Evolutionary conservation across 2,888 invertebrate species (phyloP), one percentile per base, ranked within the genome.

Genomic region (Oscheius sp.): DNA sequence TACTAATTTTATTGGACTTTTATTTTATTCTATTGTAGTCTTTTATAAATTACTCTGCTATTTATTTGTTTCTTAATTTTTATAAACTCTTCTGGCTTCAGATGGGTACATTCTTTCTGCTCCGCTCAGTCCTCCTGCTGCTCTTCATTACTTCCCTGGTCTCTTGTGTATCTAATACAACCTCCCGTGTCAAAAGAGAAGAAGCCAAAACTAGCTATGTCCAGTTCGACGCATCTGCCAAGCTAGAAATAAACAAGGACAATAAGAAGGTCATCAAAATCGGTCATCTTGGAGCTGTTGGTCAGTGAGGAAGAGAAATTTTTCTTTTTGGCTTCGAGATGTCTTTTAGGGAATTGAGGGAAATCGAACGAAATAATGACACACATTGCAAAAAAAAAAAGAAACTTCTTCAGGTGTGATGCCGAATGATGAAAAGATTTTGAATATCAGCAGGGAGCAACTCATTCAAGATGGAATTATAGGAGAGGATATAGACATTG

Each of bases 371-470:
- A n/a, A n/a, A n/a, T n/a, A n/a, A n/a, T n/a, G n/a, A n/a, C n/a
- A n/a, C n/a, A n/a, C n/a, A n/a, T n/a, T n/a, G n/a, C n/a, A n/a
- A n/a, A n/a, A n/a, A n/a, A n/a, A n/a, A n/a, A n/a, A n/a, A n/a
- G n/a, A 36, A 9, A 36, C 14, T 41, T 41, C 20, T 54, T 17
- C 20, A 69, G 65, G 67, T 41, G 63, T 63, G 26, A 84, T 84
- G 84, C 82, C 81, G 26, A 85, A 83, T 51, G 82, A 81, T 24
- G 83, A 77, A 20, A 68, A 70, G 33, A 77, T 83, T 22, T 67
- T 83, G 70, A 80, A 81, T 28, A 79, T 82, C 66, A 80, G 81
- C 57, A 74, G 77, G 24, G 73, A 75, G 45, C 75, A 75, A 51
- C 71, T 83, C 41, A 74, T 78, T 49, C 80, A 80, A 41, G 81